Base-by-base conservation (phyloP, 2,888 invertebrate genomes). In the Xestobium rufovillosum region DNA sequence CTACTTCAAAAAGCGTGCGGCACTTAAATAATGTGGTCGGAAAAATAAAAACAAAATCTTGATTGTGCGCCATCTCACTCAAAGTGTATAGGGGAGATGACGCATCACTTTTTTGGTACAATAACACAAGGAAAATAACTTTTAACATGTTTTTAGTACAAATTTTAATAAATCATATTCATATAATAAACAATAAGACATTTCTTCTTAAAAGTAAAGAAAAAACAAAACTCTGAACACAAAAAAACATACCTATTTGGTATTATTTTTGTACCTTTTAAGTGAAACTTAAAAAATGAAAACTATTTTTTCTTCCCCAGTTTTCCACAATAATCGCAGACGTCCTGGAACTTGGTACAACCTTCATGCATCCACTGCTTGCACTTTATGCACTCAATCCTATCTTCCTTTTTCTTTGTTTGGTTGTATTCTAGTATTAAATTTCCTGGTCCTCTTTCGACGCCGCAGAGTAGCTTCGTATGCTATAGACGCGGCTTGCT, bases 361-460 rank as follows among this genome's bases (percentile, higher is more conserved):
- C 23, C n/a, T 19, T 19, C 23, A n/a, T 19, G 23, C 23, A 19
- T 8, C 23, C 23, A 19, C 6, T 8, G 23, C 23, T 19, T 19
- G 23, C 23, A 19, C n/a, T 19, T 19, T 6, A n/a, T 19, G 23
- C 23, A 19, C 12, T 27, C 28, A 27, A 10, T 27, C 12, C 11
- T 2, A 12, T 10, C 13, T 11, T 3, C 4, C 11, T 9, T 10
- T 2, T 13, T 12, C 9, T 9, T 12, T 12, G 13, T 41, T 25
- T 37, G 26, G 13, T 32, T 29, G 23, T n/a, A 8, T 19, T n/a
- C n/a, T 19, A n/a, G 6, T 19, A 8, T 19, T n/a, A 19, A 8
- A n/a, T 8, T 19, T 19, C 23, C 23, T 19, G 23, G 6, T 19
- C 23, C n/a, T 19, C 23, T 8, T 19, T 19, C 23, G 23, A 19